These are phyloP conservation scores for Heterochromis multidens DNA, from an alignment of 2,113 vertebrate genomes.

Conservation along the genomic window DNA sequence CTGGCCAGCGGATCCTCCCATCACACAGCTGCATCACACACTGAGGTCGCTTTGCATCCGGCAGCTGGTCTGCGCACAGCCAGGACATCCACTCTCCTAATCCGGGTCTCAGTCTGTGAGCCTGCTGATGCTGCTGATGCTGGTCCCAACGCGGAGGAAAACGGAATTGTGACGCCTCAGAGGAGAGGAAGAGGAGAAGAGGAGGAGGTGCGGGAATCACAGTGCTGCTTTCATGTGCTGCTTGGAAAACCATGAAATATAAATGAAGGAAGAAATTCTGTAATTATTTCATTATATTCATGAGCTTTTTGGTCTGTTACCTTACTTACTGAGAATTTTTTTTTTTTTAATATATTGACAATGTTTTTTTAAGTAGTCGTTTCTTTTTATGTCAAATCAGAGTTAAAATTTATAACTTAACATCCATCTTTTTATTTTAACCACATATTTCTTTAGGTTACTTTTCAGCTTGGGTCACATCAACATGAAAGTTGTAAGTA, in stretches of 20 bases:
- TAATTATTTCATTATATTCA: neutral
- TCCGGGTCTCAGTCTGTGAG: neutral
- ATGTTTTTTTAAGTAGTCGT: neutral
- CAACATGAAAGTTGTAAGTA: fast-evolving
- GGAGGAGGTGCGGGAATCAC: neutral
- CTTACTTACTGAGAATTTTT: neutral
- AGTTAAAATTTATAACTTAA: neutral
- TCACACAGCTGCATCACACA: conserved; percentile 81
- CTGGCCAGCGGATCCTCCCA: conserved; percentile 74
- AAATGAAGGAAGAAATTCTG: neutral
- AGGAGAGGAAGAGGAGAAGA: neutral
- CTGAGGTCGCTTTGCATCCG: neutral
- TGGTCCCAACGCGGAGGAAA: neutral
- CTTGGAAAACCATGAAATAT: neutral
- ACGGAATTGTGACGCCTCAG: neutral
- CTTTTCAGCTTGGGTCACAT: neutral
- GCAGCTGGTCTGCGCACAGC: neutral
- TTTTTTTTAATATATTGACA: too few species aligned
- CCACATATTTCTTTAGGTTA: neutral
- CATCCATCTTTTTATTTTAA: neutral
- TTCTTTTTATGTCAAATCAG: neutral
- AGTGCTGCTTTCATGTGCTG: conserved; percentile 25
- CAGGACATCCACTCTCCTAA: neutral
- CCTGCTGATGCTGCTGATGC: neutral
- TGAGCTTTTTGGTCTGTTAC: fast-evolving